phyloP scores from a whole-genome alignment of 2,113 vertebrate genomes.

The Phaethon lepturus region DNA sequence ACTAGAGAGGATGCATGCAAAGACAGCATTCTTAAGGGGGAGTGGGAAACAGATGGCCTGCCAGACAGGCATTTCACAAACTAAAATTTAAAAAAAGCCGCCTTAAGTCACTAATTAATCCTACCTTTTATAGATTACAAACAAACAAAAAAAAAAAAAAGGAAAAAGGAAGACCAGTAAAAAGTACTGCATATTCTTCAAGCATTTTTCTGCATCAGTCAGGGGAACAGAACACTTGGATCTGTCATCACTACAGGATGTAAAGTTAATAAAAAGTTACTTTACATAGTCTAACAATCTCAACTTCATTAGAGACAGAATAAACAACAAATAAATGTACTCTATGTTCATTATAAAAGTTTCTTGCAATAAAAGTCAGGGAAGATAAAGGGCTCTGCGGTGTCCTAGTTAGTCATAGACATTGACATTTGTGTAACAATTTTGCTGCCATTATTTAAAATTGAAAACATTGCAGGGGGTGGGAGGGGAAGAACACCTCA shows the following conservation, averaged over 20 bases:
- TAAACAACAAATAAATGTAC: neutral
- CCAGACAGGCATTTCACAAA: slow-evolving; percentile 1
- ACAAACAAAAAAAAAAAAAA: neutral
- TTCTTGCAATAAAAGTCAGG: neutral
- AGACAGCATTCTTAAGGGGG: neutral
- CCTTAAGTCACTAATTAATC: neutral
- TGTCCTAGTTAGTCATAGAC: neutral
- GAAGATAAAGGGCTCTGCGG: neutral
- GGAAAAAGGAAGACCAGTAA: neutral
- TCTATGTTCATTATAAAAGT: neutral
- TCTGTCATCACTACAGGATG: neutral
- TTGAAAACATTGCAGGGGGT: neutral
- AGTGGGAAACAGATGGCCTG: slow-evolving; percentile 41
- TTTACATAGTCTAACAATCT: neutral
- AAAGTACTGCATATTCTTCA: neutral
- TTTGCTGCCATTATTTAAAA: neutral
- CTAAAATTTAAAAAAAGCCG: neutral
- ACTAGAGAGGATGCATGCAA: neutral
- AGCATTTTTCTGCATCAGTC: neutral
- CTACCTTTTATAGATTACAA: neutral
- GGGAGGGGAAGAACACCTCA: neutral
- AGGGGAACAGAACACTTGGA: neutral
- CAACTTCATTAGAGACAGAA: neutral
- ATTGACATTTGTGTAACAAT: neutral
- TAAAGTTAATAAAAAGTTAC: neutral